phyloP scores from a whole-genome alignment of 2,888 invertebrate species.

The Drosophila neutralis region DNA sequence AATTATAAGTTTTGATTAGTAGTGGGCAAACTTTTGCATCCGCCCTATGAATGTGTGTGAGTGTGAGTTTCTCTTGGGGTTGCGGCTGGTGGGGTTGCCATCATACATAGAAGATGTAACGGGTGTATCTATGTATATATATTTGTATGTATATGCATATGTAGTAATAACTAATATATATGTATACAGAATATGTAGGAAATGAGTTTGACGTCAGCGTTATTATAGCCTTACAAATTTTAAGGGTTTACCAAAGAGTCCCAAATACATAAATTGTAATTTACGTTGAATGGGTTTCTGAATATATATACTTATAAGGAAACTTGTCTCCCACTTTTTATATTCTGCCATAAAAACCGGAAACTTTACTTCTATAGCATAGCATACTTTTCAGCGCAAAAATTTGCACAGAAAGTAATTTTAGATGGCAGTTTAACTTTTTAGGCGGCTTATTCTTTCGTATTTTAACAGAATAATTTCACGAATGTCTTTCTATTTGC shows the following conservation, averaged over 20 bases:
- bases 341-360: not conserved
- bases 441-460: not conserved
- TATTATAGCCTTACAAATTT: slow-evolving; percentile 42
- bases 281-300: slow-evolving; percentile 3
- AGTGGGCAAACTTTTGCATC: slow-evolving; percentile 75
- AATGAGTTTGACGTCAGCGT: slow-evolving; percentile 66
- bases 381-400: slow-evolving; percentile 39
- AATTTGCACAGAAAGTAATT: not conserved
- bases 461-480: not conserved
- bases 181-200: slow-evolving; percentile 52
- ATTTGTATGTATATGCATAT: slow-evolving; percentile 21
- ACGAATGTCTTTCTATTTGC: not conserved
- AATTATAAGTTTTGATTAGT: slow-evolving; percentile 81
- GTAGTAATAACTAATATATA: slow-evolving; percentile 27
- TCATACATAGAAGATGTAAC: slow-evolving; percentile 20
- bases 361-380: slow-evolving; percentile 1
- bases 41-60: slow-evolving; percentile 33
- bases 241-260: slow-evolving; percentile 14
- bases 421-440: not conserved
- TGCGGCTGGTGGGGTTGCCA: slow-evolving; percentile 28
- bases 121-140: slow-evolving; percentile 25
- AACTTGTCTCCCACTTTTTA: not conserved
- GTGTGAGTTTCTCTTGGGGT: slow-evolving; percentile 18
- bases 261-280: slow-evolving; percentile 16
- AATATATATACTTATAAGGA: not conserved